Conservation (phyloP, 2,113 vertebrate genomes). For the Plestiodon gilberti region DNA sequence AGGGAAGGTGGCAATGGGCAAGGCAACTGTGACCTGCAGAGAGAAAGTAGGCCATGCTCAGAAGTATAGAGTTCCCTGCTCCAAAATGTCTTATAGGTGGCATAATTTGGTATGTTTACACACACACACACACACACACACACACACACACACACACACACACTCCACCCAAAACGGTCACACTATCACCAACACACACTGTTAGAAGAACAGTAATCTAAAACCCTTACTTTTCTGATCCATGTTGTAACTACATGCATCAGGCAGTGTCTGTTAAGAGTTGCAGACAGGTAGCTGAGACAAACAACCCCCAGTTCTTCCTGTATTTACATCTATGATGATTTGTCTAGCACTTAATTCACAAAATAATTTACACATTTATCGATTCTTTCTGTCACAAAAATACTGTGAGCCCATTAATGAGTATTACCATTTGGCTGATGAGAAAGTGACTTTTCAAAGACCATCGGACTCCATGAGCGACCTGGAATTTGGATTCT, state of each 20-base stretch:
- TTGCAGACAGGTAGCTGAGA: not conserved
- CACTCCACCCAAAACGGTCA: not conserved
- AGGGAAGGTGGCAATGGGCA: not conserved
- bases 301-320: not conserved
- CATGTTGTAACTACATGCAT: not conserved
- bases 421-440: too few relatives aligned
- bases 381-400: too few relatives aligned
- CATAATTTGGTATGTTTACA: not conserved
- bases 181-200: too few relatives aligned
- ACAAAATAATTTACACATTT: too few relatives aligned
- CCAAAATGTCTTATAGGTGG: not conserved
- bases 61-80: too few relatives aligned
- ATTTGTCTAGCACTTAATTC: too few relatives aligned
- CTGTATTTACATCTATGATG: too few relatives aligned
- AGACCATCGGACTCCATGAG: too few relatives aligned
- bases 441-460: not conserved
- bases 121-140: not conserved
- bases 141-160: too few relatives aligned
- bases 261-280: not conserved
- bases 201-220: too few relatives aligned
- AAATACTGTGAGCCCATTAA: too few relatives aligned
- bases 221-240: not conserved
- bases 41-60: not conserved
- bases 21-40: not conserved
- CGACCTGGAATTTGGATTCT: too few relatives aligned